Evolutionary conservation across 2,888 invertebrate species (phyloP).

Genomic region (Harpalus rufipes): DNA sequence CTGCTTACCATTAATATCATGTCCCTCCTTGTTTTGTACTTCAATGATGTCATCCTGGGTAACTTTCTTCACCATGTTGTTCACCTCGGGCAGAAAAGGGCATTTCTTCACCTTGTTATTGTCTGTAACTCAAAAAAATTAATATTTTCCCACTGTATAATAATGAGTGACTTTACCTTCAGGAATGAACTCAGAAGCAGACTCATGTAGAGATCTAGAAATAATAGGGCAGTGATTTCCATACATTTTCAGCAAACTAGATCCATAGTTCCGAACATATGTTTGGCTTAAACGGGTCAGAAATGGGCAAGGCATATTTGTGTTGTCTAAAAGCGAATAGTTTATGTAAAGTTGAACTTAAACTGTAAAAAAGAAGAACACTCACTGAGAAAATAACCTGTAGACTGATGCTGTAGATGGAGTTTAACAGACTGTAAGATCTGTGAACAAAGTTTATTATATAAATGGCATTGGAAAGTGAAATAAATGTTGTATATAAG

Average conservation of each 20-base stretch:
- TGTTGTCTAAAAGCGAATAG: conserved; percentile 70
- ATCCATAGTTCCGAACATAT: conserved; percentile 90
- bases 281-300: conserved; percentile 88
- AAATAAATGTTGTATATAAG: conserved; percentile 53
- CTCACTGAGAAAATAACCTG: conserved; percentile 43
- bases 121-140: conserved; percentile 14
- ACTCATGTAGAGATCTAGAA: conserved; percentile 78
- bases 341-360: conserved; percentile 1
- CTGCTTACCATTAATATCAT: conserved; percentile 63
- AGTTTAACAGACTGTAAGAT: conserved; percentile 51
- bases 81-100: conserved; percentile 81
- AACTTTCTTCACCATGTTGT: conserved; percentile 81
- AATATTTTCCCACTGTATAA: background rate
- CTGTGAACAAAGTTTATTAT: conserved; percentile 44
- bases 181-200: conserved; percentile 72
- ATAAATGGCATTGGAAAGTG: conserved; percentile 62
- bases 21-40: conserved; percentile 68
- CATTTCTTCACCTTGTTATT: conserved; percentile 76
- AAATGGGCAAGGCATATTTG: conserved; percentile 92
- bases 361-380: background rate
- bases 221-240: conserved; percentile 90
- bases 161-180: conserved; percentile 67
- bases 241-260: conserved; percentile 87
- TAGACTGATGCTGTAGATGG: conserved; percentile 48
- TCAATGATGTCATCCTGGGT: conserved; percentile 80